Conservation (phyloP, 2,888 invertebrate genomes). For the Helleia helle region DNA sequence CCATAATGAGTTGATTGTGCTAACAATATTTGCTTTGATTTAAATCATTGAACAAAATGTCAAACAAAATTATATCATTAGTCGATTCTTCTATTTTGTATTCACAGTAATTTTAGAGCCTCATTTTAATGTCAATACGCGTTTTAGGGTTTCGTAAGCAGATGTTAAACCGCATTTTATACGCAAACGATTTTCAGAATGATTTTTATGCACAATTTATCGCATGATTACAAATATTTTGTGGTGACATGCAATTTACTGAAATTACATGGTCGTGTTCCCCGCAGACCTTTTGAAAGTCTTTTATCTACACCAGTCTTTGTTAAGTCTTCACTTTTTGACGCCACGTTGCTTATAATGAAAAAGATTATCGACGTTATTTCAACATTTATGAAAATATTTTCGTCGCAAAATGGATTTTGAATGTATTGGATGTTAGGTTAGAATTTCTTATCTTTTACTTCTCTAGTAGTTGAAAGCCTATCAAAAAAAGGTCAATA, state of each 20-base stretch:
- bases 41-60: slow-evolving; percentile 15
- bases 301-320: slow-evolving; percentile 14
- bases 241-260: not conserved
- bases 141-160: not conserved
- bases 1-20: slow-evolving; percentile 22
- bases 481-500: no score
- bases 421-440: no score
- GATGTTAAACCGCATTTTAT: not conserved
- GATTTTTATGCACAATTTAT: no score
- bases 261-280: slow-evolving; percentile 13
- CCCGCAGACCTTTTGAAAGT: slow-evolving; percentile 9
- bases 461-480: no score
- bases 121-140: not conserved
- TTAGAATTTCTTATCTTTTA: no score
- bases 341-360: not conserved
- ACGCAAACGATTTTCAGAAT: not conserved
- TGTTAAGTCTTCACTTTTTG: slow-evolving; percentile 11
- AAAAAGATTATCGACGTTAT: no score
- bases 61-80: slow-evolving; percentile 10
- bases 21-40: slow-evolving; percentile 21
- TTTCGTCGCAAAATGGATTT: no score
- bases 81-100: slow-evolving; percentile 2
- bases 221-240: no score
- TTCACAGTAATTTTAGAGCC: not conserved
- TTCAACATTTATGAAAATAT: not conserved